A percentile compares a stretch with the other conserved stretches of the same genome.
These are phyloP conservation scores for Potamilus streckersoni DNA, from an alignment of 1,140 invertebrate species.

Conservation along the genomic window DNA sequence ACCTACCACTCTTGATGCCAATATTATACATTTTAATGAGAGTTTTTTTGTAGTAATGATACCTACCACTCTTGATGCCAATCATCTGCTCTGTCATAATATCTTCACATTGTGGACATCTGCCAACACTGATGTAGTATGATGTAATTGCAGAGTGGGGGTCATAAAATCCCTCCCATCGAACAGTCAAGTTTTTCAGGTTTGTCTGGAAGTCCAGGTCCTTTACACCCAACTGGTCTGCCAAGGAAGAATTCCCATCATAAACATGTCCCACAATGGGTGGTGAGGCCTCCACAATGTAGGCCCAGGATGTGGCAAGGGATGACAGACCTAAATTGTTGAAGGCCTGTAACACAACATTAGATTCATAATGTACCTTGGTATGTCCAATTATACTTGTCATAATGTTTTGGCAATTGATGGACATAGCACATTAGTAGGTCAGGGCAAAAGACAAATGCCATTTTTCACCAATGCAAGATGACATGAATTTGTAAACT, in stretches of 20 bases:
- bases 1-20: too few species aligned
- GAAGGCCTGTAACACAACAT: conserved; percentile 8
- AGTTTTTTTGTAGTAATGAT: too few species aligned
- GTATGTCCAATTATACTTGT: not conserved
- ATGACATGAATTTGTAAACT: too few species aligned
- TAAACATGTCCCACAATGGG: not conserved
- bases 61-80: too few species aligned
- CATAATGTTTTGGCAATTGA: too few species aligned
- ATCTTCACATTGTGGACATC: conserved; percentile 7
- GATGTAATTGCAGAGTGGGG: conserved; percentile 1
- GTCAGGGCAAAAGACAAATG: too few species aligned
- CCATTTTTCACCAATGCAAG: too few species aligned
- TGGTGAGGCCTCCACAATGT: conserved; percentile 6
- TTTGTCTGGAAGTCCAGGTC: conserved; percentile 9
- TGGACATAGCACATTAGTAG: too few species aligned
- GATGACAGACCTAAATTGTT: conserved; percentile 1
- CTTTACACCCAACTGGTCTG: not conserved
- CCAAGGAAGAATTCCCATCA: conserved; percentile 1
- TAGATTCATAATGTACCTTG: not conserved
- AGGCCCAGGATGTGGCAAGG: conserved; percentile 3
- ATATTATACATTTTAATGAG: too few species aligned
- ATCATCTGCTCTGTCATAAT: not conserved
- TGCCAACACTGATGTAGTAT: conserved; percentile 2
- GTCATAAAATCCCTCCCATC: conserved; percentile 12
- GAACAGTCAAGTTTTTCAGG: not conserved